phyloP scores from a whole-genome alignment of 2,797 vertebrate genomes.

The Sebastiscus tertius region DNA sequence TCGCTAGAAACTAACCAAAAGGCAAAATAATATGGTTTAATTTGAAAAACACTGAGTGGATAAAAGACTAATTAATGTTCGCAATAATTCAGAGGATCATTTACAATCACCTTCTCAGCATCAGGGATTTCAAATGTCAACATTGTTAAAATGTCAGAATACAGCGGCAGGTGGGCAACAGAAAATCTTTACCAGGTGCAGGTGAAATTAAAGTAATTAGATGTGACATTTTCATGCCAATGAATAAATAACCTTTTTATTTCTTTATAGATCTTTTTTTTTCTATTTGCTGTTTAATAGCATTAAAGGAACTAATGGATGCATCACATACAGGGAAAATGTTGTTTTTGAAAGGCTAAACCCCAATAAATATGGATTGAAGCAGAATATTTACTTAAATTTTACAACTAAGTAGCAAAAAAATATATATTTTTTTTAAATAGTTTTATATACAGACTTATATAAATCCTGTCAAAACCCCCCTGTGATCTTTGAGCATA shows the following conservation, averaged over 20 bases:
- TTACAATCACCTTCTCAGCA: not conserved
- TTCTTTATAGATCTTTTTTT: not conserved
- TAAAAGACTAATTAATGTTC: not conserved
- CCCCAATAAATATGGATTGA: too few species aligned
- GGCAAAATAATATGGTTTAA: not conserved
- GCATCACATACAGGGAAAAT: too few species aligned
- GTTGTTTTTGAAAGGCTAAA: too few species aligned
- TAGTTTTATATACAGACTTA: too few species aligned
- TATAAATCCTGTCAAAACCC: too few species aligned
- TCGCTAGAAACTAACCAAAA: not conserved
- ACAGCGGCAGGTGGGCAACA: not conserved
- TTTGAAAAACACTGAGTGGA: not conserved
- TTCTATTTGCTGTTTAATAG: not conserved
- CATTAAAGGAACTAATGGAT: too few species aligned
- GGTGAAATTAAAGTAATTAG: slow-evolving; percentile 24
- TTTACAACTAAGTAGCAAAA: too few species aligned
- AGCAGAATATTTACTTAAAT: too few species aligned
- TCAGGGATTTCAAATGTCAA: slow-evolving; percentile 22
- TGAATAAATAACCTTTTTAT: not conserved
- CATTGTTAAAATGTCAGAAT: slow-evolving; percentile 28
- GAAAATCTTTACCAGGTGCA: not conserved
- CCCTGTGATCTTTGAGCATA: too few species aligned
- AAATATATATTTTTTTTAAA: too few species aligned
- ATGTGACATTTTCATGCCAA: slow-evolving; percentile 28
- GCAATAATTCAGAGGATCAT: not conserved